These are phyloP conservation scores for Melieria picta DNA, from an alignment of 2,888 invertebrate species.

Conservation along the genomic window DNA sequence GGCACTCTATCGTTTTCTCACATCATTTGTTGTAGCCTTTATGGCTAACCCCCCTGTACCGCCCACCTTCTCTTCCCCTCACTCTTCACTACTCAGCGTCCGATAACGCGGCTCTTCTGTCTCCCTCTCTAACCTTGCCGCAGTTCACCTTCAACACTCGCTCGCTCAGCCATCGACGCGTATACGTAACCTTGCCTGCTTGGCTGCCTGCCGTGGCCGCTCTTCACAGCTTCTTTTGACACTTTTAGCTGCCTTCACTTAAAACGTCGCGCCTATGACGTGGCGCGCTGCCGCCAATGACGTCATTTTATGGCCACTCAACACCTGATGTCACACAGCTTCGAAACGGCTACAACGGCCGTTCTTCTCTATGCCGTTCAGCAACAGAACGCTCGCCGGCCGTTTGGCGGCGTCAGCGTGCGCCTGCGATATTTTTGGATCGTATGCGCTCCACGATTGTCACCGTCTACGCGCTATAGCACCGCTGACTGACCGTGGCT, in stretches of 20 bases:
- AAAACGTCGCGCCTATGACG: neutral
- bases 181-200: conserved; percentile 11
- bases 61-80: neutral
- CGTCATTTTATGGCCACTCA: neutral
- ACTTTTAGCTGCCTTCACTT: too few species aligned
- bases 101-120: neutral
- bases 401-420: neutral
- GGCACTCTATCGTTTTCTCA: conserved; percentile 17
- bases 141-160: too few species aligned
- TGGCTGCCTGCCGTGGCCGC: neutral
- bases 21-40: conserved; percentile 6
- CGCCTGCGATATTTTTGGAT: conserved; percentile 7
- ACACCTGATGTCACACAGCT: too few species aligned
- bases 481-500: too few species aligned
- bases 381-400: too few species aligned
- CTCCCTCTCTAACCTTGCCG: neutral
- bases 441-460: neutral
- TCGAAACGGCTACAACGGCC: too few species aligned
- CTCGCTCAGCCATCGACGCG: conserved; percentile 1
- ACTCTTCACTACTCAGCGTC: neutral
- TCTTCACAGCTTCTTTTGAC: neutral
- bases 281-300: neutral
- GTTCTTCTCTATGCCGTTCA: neutral
- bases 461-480: too few species aligned
- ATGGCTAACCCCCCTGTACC: too few species aligned